Evolutionary conservation across 2,888 invertebrate genomes (phyloP).

Genomic region (Oligia latruncula): DNA sequence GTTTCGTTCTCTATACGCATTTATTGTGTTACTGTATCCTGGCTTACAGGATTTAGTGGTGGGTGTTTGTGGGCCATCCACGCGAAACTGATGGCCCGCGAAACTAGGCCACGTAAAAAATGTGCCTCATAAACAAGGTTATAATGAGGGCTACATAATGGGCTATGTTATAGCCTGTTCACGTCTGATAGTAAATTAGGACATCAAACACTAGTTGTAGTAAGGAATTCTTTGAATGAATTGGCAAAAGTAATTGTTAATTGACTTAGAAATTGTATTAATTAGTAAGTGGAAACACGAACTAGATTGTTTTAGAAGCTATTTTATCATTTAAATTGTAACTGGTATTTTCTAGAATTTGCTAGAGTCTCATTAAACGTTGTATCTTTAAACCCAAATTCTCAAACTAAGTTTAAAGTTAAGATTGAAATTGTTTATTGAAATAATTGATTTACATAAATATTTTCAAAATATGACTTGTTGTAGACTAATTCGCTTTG

Average conservation of each 20-base stretch:
- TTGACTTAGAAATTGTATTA: slow-evolving; percentile 23
- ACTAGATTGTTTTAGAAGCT: background rate
- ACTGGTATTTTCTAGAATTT: background rate
- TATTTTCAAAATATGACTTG: background rate
- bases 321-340: slow-evolving; percentile 1
- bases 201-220: slow-evolving; percentile 10
- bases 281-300: slow-evolving; percentile 11
- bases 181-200: slow-evolving; percentile 32
- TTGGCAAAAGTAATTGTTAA: slow-evolving; percentile 12
- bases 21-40: slow-evolving; percentile 43
- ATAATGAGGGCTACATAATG: slow-evolving; percentile 53
- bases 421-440: too few species aligned
- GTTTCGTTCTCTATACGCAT: slow-evolving; percentile 14
- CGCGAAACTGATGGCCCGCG: slow-evolving; percentile 39
- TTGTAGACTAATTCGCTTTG: background rate
- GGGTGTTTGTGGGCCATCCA: slow-evolving; percentile 44
- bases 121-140: slow-evolving; percentile 54
- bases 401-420: background rate
- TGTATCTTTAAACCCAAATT: background rate
- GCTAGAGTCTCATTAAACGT: background rate
- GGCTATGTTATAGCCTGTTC: slow-evolving; percentile 26
- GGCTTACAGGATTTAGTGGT: slow-evolving; percentile 45
- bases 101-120: slow-evolving; percentile 59
- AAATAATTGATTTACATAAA: too few species aligned
- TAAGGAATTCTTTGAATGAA: slow-evolving; percentile 13